Evolutionary conservation across 92 coral and sea anemone species (phyloP), one percentile per base, ranked within the genome.

Genomic region (Anthopleura xanthogrammica): DNA sequence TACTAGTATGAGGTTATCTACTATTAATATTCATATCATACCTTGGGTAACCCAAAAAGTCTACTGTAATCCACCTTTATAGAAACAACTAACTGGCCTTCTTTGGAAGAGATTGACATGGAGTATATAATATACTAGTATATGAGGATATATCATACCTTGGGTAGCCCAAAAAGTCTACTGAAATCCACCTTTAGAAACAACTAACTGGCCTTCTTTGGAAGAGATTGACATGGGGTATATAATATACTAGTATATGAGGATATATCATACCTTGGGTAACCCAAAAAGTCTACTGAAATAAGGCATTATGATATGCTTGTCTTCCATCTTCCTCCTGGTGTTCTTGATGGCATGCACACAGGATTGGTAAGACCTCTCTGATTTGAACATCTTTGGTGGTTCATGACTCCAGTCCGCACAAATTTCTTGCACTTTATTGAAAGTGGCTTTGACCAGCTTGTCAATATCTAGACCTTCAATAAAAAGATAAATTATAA

Each of bases 311-410:
- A 94, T 86, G 20, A 92, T 94, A 85, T 97, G 99, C 60, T 85
- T 92, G 85, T 97, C 99, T 83, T 97, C 99, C 99, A 97, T 97
- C 79, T 92, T 94, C 77, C 98, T 92, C 16, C 99, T 87, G 60
- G 99, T 92, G 77, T 97, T 97, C 79, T 97, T 93, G 73, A 92
- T 93, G 29, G 97, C 95, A 79, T 97, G 92, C 2, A 82, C 96
- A 75, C 80, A 97, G 12, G 93, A 87, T 41, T 91, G 95, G 79
- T 94, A 97, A 5, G 66, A 55, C 89, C 83, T 84, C 80, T 78
- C 86, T 22, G 95, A 90, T 62, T 92, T 92, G 79, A 82, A 78
- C 78, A 87, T 60, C 66, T 75, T 79, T 64, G 91, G 91, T 41
- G 85, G 86, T 72, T 87, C 93, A 78, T 80, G 79, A 41, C 80